Evolutionary conservation across 2,113 vertebrate genomes (phyloP), one percentile per base, ranked within the genome.

Genomic region (Reinhardtius hippoglossoides): DNA sequence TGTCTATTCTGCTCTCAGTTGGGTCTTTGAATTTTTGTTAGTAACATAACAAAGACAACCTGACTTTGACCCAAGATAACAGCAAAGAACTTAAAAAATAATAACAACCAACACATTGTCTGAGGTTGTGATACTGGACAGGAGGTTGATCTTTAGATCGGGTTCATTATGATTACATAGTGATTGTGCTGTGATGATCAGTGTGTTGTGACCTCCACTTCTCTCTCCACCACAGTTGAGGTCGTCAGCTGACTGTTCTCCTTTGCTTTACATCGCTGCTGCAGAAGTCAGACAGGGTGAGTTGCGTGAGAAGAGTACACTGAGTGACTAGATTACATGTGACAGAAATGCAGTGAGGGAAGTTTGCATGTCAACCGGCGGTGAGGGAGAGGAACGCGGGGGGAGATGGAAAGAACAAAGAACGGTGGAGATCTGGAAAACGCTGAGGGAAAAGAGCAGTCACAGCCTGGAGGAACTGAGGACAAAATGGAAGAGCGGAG

Each of bases 301-400:
- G 16, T 56, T 68, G 75, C 54, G 52, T 67, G 71, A 78, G 77
- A 60, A 3, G 12, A 27, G 37, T 63, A 78, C 71, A 24, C 52
- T 2, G 35, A 68, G 65, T 78, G 86, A 88, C 71, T 42, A 37
- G 78, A 89, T 86, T 60, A 71, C 74, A 79, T 82, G 50, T 83
- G 87, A 84, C 85, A 86, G 83, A 72, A 23, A 13, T 21, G 64
- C 58, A 18, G 72, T 10, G 68, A 67, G 66, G 74, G 78, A 84
- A 57, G 23, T 31, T 16, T 60, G 60, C 66, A 26, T 37, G 66
- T 64, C 74, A 71, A 24, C 62, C 59, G 67, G 46, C 3, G 37
- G 31, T 67, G 64, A 68, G 50, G 48, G 27, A 66, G 55, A 56
- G 35, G 8, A 62, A 58, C 40, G 21, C 13, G 24, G 40, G 60